These are phyloP conservation scores for Lasius platythorax DNA, from an alignment of 2,888 invertebrate genomes.

Conservation along the genomic window DNA sequence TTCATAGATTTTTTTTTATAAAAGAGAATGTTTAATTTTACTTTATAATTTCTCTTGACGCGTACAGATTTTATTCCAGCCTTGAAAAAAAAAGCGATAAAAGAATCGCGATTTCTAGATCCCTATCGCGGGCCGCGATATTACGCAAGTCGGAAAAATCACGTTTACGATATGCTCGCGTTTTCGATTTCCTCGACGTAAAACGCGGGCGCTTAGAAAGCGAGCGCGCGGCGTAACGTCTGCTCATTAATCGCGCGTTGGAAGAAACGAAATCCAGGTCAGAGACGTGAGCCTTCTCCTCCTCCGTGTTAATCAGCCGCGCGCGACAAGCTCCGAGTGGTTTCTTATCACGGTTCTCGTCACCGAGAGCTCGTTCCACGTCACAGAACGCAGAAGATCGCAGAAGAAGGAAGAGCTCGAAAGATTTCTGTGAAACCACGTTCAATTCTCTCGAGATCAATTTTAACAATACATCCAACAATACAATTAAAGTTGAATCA, in stretches of 20 bases:
- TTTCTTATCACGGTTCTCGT: conserved; percentile 38
- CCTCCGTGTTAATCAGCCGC: conserved; percentile 46
- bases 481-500: background rate
- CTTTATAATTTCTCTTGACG: background rate
- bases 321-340: conserved; percentile 33
- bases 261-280: conserved; percentile 55
- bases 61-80: background rate
- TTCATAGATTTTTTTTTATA: background rate
- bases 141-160: conserved; percentile 44
- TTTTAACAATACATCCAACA: background rate
- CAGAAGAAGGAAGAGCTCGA: background rate
- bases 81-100: background rate
- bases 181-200: conserved; percentile 34
- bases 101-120: conserved; percentile 33
- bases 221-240: conserved; percentile 49
- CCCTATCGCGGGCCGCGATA: conserved; percentile 10
- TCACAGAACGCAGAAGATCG: background rate
- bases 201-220: conserved; percentile 36
- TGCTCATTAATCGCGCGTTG: conserved; percentile 48
- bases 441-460: background rate
- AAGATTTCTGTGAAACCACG: background rate
- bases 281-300: conserved; percentile 39
- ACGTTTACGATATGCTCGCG: conserved; percentile 39
- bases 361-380: background rate
- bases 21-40: background rate